Conservation (phyloP, 1,140 invertebrate species). For the Rhynchophorus ferrugineus region DNA sequence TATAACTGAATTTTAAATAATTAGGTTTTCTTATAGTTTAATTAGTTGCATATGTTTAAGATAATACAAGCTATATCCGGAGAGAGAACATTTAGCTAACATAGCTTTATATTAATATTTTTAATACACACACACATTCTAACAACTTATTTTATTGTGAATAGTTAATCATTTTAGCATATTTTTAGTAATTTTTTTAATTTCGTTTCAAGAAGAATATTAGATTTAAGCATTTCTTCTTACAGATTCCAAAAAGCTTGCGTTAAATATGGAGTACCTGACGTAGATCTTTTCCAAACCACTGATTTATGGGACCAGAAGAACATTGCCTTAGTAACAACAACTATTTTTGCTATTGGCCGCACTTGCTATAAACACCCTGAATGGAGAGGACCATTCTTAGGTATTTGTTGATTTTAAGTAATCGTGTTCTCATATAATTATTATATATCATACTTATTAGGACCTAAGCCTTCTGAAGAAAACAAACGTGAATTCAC, state of each 20-base stretch:
- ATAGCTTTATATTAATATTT: too few relatives aligned
- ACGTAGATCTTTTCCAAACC: constrained; percentile 89
- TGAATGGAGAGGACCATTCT: constrained; percentile 77
- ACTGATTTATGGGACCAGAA: constrained; percentile 90
- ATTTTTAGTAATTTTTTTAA: too few relatives aligned
- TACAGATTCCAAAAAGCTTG: constrained; percentile 80
- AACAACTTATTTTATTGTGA: too few relatives aligned
- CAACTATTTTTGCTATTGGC: constrained; percentile 81
- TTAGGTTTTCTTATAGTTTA: too few relatives aligned
- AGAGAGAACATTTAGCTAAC: too few relatives aligned
- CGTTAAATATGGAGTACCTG: constrained; percentile 77
- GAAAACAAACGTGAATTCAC: constrained; percentile 84
- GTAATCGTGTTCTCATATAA: background rate
- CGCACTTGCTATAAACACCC: constrained; percentile 78
- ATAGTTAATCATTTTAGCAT: too few relatives aligned
- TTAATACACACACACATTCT: too few relatives aligned
- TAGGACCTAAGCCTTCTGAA: constrained; percentile 74
- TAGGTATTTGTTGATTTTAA: constrained; percentile 36
- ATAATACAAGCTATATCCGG: too few relatives aligned
- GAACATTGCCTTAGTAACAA: constrained; percentile 83
- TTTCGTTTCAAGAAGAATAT: too few relatives aligned
- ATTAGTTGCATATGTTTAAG: too few relatives aligned
- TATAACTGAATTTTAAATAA: too few relatives aligned
- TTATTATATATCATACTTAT: background rate
- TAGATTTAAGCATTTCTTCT: background rate